Conservation (phyloP, 1,140 invertebrate genomes). For the Vanessa tameamea region DNA sequence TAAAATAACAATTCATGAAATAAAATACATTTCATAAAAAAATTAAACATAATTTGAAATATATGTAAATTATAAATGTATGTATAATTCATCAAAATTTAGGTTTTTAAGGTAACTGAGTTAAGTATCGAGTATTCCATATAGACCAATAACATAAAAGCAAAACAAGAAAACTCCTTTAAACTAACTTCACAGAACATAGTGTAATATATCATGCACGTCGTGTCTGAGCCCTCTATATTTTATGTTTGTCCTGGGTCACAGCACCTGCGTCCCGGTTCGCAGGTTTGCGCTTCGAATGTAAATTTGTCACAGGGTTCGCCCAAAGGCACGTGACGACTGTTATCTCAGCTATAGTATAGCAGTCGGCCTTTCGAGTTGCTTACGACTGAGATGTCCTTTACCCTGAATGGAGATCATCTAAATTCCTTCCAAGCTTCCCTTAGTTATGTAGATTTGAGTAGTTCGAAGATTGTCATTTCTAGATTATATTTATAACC, state of each 20-base stretch:
- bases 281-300: conserved; percentile 27
- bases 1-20: not conserved
- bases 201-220: conserved; percentile 28
- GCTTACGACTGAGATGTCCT: not conserved
- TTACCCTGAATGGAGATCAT: conserved; percentile 9
- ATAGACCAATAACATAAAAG: not conserved
- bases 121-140: not conserved
- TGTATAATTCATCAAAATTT: too few species aligned
- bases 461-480: conserved; percentile 1
- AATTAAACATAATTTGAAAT: not conserved
- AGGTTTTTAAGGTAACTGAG: not conserved
- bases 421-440: conserved; percentile 1
- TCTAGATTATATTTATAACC: not conserved
- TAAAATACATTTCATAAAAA: not conserved
- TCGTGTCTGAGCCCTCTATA: conserved; percentile 28
- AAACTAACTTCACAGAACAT: conserved; percentile 16
- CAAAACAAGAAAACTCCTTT: conserved; percentile 10
- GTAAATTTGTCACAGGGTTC: conserved; percentile 30
- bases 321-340: conserved; percentile 31
- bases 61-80: not conserved
- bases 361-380: conserved; percentile 1
- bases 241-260: conserved; percentile 28
- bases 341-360: conserved; percentile 24
- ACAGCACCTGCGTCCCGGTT: conserved; percentile 22
- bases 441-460: conserved; percentile 7